Evolutionary conservation across 2,888 invertebrate genomes (phyloP).

Genomic region (Chaetoderma sp.): DNA sequence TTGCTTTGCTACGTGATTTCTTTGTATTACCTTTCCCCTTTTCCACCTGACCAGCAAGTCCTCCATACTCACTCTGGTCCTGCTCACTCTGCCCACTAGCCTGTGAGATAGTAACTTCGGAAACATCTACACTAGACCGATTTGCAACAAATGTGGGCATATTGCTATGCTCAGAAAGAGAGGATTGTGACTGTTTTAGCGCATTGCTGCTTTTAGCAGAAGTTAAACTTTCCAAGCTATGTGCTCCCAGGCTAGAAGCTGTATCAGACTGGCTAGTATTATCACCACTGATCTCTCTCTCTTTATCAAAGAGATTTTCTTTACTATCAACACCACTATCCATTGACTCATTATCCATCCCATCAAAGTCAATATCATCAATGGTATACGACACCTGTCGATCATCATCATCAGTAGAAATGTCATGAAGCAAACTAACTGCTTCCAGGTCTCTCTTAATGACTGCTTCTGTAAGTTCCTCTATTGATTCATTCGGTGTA

Average conservation of each 20-base stretch:
- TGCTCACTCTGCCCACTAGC: neutral
- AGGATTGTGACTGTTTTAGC: too few species aligned
- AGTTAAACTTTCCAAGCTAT: too few species aligned
- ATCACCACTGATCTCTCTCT: too few species aligned
- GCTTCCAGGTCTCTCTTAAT: neutral
- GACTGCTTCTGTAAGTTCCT: neutral
- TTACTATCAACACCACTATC: neutral
- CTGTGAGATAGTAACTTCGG: constrained; percentile 1
- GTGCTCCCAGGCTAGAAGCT: too few species aligned
- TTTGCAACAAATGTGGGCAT: too few species aligned
- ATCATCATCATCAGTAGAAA: neutral
- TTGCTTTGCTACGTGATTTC: neutral
- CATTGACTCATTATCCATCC: neutral
- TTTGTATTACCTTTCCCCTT: neutral
- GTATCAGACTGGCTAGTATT: too few species aligned
- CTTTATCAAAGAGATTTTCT: neutral
- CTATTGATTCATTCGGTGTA: neutral
- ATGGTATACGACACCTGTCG: neutral
- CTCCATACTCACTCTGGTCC: neutral
- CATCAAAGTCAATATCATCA: constrained; percentile 5
- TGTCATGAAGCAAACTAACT: neutral
- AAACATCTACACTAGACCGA: constrained; percentile 3
- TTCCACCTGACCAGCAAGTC: neutral
- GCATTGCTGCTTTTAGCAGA: too few species aligned
- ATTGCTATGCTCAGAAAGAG: too few species aligned